These are phyloP conservation scores for Stigmatopora argus DNA, from an alignment of 2,113 vertebrate species.

Conservation along the genomic window DNA sequence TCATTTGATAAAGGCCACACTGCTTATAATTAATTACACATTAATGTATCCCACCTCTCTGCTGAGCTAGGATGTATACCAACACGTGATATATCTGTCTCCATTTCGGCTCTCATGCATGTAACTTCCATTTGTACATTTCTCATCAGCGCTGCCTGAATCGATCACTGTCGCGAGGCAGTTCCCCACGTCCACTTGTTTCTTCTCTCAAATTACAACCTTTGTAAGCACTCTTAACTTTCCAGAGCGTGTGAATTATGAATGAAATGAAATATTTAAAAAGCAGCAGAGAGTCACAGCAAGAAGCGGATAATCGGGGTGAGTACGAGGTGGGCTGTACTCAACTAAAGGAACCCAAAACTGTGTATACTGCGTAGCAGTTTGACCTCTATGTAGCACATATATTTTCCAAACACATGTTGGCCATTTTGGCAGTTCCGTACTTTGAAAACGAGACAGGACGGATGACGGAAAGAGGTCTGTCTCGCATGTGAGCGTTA, in stretches of 20 bases:
- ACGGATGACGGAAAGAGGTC: conserved; percentile 49
- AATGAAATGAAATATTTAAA: conserved; percentile 61
- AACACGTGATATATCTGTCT: conserved; percentile 51
- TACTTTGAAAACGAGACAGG: conserved; percentile 62
- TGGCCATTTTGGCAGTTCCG: conserved; percentile 64
- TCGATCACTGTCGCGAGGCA: conserved; percentile 51
- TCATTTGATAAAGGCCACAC: conserved; percentile 26
- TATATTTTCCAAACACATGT: conserved; percentile 71
- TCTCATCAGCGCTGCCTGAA: conserved; percentile 53
- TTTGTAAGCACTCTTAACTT: conserved; percentile 50
- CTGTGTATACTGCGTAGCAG: conserved; percentile 34
- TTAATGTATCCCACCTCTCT: conserved; percentile 48
- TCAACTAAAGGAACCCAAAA: conserved; percentile 55
- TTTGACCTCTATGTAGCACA: conserved; percentile 57
- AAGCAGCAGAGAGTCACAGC: conserved; percentile 35
- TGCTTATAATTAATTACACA: conserved; percentile 32
- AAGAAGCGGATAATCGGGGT: conserved; percentile 51
- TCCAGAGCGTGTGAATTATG: conserved; percentile 53
- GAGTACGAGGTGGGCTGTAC: conserved; percentile 44
- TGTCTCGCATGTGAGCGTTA: conserved; percentile 51
- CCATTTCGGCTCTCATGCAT: conserved; percentile 48
- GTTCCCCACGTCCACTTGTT: conserved; percentile 28
- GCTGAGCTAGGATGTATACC: conserved; percentile 20
- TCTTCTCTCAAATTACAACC: conserved; percentile 50
- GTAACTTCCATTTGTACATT: conserved; percentile 55